Base-by-base conservation (phyloP, 2,797 vertebrate genomes). In the Ctenopoma kingsleyae region DNA sequence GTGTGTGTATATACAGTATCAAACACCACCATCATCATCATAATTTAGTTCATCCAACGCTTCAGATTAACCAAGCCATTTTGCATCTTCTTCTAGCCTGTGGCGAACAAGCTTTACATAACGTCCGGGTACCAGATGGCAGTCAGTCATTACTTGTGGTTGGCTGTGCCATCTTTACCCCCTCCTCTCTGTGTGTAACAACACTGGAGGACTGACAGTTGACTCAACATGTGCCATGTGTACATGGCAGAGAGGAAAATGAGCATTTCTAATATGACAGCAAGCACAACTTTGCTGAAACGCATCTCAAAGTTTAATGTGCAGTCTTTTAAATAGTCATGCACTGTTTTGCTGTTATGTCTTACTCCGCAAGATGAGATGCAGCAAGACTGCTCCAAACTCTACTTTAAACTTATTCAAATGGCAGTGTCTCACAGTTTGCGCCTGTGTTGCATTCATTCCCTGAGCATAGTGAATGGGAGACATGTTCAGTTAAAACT, bases 381-480 rank as follows among this genome's bases (percentile, higher is more conserved):
- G 64, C 74, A 46, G 64, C 72, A 41, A n/a, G 35, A 63, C 38
- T 30, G 64, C 17, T 52, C 36, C 47, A 20, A 58, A 52, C 17
- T 67, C 27, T 54, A 10, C 41, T 60, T 54, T n/a, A 58, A 81
- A 68, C n/a, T 10, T 10, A 48, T 67, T 71, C 27, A 17, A 59
- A 46, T 50, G 66, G 74, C 73, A 67, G 71, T 68, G 78, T 77
- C 40, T 72, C 22, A 35, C 53, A 48, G 40, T 54, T 76, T 61
- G 59, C 51, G 61, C 67, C 49, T 54, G 56, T 63, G 48, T 78
- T 59, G 64, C 60, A 61, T 73, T 80, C 57, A 69, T 72, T 88
- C 82, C 91, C 89, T 90, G 89, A 92, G 87, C 76, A 57, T 74
- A 41, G 67, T 81, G 83, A 85, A 83, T 67, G 78, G 78, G 73